Conservation (phyloP, 2,888 invertebrate genomes). For the Athalia cordata region DNA sequence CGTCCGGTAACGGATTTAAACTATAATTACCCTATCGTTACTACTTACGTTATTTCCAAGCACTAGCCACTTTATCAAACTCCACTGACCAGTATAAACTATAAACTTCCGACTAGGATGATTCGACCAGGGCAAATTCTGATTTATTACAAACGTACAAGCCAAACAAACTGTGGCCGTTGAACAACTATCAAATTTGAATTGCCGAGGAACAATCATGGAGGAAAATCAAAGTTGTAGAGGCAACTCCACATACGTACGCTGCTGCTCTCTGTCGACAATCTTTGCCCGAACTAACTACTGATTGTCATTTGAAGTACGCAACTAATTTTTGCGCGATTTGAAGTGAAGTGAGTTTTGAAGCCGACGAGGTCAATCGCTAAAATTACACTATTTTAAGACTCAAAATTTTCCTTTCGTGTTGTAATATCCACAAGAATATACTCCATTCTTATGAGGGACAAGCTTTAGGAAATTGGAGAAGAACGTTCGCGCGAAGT, state of each 20-base stretch:
- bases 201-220: not conserved
- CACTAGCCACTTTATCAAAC: not conserved
- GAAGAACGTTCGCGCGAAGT: too few relatives aligned
- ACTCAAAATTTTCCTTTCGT: constrained; percentile 27
- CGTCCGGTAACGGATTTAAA: not conserved
- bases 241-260: not conserved
- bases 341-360: not conserved
- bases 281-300: too few relatives aligned
- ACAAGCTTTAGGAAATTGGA: too few relatives aligned
- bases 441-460: too few relatives aligned
- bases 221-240: not conserved
- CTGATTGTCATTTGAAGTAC: constrained; percentile 6
- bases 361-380: constrained; percentile 23
- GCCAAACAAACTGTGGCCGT: constrained; percentile 42
- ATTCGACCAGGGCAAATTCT: too few relatives aligned
- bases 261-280: too few relatives aligned
- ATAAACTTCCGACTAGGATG: too few relatives aligned
- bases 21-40: not conserved
- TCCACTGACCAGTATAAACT: not conserved
- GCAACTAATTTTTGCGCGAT: constrained; percentile 25
- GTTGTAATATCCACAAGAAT: not conserved
- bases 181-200: constrained; percentile 33
- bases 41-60: constrained; percentile 23
- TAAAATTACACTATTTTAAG: constrained; percentile 41
- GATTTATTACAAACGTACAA: not conserved